Base-by-base conservation (phyloP, 2,888 invertebrate species). In the Sepioteuthis lessoniana region DNA sequence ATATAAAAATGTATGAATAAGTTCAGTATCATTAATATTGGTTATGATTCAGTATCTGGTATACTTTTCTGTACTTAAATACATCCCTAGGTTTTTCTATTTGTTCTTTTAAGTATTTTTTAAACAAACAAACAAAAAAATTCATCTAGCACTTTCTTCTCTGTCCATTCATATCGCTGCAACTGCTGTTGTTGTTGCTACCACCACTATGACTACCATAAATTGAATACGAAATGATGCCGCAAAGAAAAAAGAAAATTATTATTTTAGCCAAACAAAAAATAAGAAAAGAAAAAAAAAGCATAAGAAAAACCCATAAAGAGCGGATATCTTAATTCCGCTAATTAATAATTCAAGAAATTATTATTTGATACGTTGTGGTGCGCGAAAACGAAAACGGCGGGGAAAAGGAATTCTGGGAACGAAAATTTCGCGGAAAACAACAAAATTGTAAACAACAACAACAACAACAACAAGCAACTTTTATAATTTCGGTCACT, bases 341-440 rank as follows among this genome's bases (percentile, higher is more conserved):
- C 16, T 76, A n/a, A 76, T 35, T 76, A 76, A 76, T 76, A 76
- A 76, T 76, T n/a, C n/a, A 76, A 76, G 76, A 76, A 76, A 35
- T 76, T 76, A 35, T 76, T 76, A 35, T n/a, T 76, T n/a, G 16
- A 76, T 16, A 35, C 76, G 13, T 35, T n/a, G 13, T 4, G 76
- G 16, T n/a, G 1, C n/a, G 3, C n/a, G 8, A n/a, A 2, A 8
- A 31, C n/a, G 76, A 76, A 76, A 76, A 76, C 76, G 76, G 76
- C 76, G 76, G 76, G 76, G 10, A 76, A 76, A 76, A 76, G 76
- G 76, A 76, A 76, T 76, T 76, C n/a, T 76, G 76, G 76, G 76
- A 76, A 76, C 13, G 16, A 76, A 76, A 76, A 8, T n/a, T n/a
- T n/a, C 13, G 76, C 76, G n/a, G 76, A 35, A 76, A 55, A 55